Percentiles rank a stretch among this genome's conserved stretches.
These are phyloP conservation scores for Epistrophe grossulariae DNA, from an alignment of 2,888 invertebrate genomes.

Conservation along the genomic window DNA sequence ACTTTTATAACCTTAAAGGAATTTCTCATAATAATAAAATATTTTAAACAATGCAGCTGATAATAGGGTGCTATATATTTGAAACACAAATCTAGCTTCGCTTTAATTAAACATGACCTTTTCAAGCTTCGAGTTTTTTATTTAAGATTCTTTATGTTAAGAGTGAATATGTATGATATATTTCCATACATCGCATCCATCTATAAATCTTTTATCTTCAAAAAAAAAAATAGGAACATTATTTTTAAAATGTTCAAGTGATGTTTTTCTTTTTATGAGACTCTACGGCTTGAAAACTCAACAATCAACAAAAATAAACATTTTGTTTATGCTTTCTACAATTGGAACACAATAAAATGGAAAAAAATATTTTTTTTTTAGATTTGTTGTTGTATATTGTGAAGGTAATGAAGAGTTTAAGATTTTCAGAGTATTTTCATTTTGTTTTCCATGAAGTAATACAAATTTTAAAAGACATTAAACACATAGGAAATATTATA, in stretches of 20 bases:
- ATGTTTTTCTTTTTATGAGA: not conserved
- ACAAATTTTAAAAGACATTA: no score
- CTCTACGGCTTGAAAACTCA: not conserved
- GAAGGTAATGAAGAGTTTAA: not conserved
- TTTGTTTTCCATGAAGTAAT: not conserved
- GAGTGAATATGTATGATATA: not conserved
- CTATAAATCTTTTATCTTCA: not conserved
- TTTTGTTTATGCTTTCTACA: not conserved
- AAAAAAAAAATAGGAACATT: not conserved
- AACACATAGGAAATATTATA: no score
- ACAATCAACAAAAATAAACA: not conserved
- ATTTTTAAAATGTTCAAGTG: slow-evolving; percentile 2
- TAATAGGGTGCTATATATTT: no score
- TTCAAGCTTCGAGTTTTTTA: not conserved
- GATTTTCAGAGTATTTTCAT: not conserved
- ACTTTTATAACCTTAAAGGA: no score
- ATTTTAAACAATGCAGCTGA: no score
- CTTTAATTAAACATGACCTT: no score
- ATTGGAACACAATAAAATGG: not conserved
- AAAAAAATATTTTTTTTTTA: not conserved
- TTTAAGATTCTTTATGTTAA: not conserved
- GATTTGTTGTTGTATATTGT: not conserved
- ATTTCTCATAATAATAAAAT: no score
- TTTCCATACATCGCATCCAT: not conserved
- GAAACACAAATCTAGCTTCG: no score